phyloP scores from a whole-genome alignment of 2,113 vertebrate genomes.

The Hystrix brachyura region DNA sequence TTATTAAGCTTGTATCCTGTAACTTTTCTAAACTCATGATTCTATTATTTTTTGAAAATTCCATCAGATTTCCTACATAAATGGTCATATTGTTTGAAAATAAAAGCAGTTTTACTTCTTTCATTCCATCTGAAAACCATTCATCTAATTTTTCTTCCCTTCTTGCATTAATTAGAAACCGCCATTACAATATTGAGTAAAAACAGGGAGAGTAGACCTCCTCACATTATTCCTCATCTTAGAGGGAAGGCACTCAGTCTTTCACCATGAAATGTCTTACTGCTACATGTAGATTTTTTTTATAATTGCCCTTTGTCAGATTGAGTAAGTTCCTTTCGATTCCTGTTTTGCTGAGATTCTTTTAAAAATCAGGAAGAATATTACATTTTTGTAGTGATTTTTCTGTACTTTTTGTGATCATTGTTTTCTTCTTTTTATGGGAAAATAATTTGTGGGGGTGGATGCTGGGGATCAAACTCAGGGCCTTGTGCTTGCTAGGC shows the following conservation, averaged over 20 bases:
- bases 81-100: background rate
- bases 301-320: background rate
- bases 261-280: background rate
- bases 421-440: too few relatives aligned
- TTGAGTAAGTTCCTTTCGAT: background rate
- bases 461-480: too few relatives aligned
- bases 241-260: background rate
- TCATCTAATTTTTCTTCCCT: background rate
- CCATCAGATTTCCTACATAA: background rate
- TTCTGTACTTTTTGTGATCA: background rate
- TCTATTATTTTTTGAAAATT: background rate
- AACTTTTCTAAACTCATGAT: background rate
- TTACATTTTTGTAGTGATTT: background rate
- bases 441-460: too few relatives aligned
- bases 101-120: background rate
- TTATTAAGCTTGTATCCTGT: background rate
- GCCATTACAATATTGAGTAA: background rate
- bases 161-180: background rate
- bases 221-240: background rate
- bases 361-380: background rate
- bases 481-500: too few relatives aligned
- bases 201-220: background rate
- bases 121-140: background rate
- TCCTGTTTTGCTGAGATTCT: background rate
- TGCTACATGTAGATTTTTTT: background rate